Evolutionary conservation across 2,113 vertebrate species (phyloP).

Genomic region (Nannospalax galili): DNA sequence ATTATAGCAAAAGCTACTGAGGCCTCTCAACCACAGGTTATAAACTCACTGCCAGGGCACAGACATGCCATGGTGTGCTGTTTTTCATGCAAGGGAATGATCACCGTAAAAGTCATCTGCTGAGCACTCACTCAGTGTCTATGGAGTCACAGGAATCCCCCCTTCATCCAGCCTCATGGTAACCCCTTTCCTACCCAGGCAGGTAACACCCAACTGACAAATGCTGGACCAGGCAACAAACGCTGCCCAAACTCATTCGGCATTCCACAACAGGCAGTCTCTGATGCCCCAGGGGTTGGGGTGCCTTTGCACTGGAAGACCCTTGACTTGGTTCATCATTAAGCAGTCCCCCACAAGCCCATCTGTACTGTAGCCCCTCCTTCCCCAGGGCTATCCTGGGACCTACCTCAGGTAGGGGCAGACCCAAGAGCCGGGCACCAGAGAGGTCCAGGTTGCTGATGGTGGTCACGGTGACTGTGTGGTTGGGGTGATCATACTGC

Average conservation of each 20-base stretch:
- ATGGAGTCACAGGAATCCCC: too few relatives aligned
- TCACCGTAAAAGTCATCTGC: neutral
- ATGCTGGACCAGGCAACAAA: too few relatives aligned
- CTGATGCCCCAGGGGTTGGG: neutral
- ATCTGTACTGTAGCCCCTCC: neutral
- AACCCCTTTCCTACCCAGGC: rapidly evolving
- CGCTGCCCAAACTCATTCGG: neutral
- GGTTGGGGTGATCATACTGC: conserved; percentile 95
- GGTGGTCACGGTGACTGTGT: conserved; percentile 97
- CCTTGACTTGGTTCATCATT: neutral
- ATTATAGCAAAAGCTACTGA: neutral
- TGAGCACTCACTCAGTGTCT: neutral
- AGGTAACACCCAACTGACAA: too few relatives aligned
- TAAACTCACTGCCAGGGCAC: too few relatives aligned
- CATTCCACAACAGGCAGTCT: rapidly evolving
- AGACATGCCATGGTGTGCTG: rapidly evolving
- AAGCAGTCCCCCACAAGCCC: neutral
- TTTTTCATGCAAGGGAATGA: rapidly evolving
- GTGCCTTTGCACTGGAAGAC: neutral
- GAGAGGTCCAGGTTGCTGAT: conserved; percentile 95
- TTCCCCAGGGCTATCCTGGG: neutral
- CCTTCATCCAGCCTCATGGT: neutral
- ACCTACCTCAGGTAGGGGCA: conserved; percentile 82
- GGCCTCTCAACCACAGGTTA: neutral
- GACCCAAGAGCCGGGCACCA: conserved; percentile 84